Base-by-base conservation (phyloP, 1,140 invertebrate species). In the Leptonema lineaticorne region DNA sequence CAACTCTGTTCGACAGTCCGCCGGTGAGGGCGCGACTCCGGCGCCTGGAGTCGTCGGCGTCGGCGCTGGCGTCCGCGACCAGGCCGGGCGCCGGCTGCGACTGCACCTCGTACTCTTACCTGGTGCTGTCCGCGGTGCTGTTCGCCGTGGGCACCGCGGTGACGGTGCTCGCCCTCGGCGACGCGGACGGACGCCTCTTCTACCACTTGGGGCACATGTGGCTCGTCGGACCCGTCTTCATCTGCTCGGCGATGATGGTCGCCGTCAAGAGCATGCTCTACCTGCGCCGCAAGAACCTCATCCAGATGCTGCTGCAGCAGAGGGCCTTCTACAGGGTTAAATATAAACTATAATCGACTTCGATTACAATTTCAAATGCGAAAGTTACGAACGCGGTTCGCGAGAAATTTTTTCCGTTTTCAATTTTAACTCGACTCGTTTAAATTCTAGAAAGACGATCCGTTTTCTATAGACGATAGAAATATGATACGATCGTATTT, bases 191-290 rank as follows among this genome's bases (percentile, higher is more conserved):
- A 33, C 82, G 84, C 62, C 82, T 86, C 11, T 69, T 72, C 69
- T 83, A 77, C 41, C 84, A 85, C 77, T 78, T 89, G 56, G 86
- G 85, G 62, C 86, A 88, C 77, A 87, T 88, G 86, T 89, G 87
- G 87, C 79, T 88, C 6, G 85, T 88, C 18, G 88, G 87, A 68
- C 87, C 87, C 11, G 85, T 89, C 74, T 87, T 88, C 76, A 87
- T 88, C 69, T 86, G 86, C 78, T 88, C 86, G 37, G 87, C 87
- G 57, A 82, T 88, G 71, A 87, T 88, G 87, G 84, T 89, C 30
- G 88, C 86, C 50, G 85, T 88, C 1, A 88, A 88, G 75, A 88
- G 86, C 74, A 85, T 88, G 79, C 75, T 89, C 29, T 88, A 88
- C 76, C 78, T 88, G 53, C 77, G 87, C 71, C 83, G 85, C 75